Evolutionary conservation across 2,113 vertebrate genomes (phyloP), one percentile per base, ranked within the genome.

Genomic region (Platysternon megacephalum): DNA sequence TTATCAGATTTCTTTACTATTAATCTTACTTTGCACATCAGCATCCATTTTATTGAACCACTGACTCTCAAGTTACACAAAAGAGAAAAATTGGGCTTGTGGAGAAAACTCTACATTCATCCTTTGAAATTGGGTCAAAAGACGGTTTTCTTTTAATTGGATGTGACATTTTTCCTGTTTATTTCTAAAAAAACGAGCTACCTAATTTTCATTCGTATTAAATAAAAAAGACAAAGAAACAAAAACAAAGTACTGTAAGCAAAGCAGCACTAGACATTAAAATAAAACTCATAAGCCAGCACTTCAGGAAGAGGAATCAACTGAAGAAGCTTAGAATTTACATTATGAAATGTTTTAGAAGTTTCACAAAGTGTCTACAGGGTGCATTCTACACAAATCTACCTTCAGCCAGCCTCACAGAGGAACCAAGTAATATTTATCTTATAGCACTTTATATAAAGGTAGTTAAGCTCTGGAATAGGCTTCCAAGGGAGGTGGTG

Each of bases 1-100:
- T 94, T 93, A 93, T 94, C 82, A 94, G 82, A 94, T 95, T 94
- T 94, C 88, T 89, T 97, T 92, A 85, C 89, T 88, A 87, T 93
- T 96, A 74, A 19, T 90, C 79, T 85, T 26, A 11, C 85, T 72
- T 94, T 91, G 72, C 91, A 93, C 81, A 95, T 28, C 61, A 95
- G 79, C 28, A 49, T 76, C 55, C 68, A 51, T 88, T 89, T 93
- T 68, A 95, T 97, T 95, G 76, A 93, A 96, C 51, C 86, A 93
- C n/a, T 85, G 53, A 35, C 42, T 95, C 42, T 65, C 74, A 87
- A 5, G 48, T 29, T 84, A 91, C 49, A n/a, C 32, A 85, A 79
- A 93, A 79, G 22, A 95, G 74, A 88, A 95, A 96, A 93, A 93
- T 2, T 6, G 6, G 56, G 84, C 91, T 51, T 2, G 1, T 61